Conservation (phyloP, 2,888 invertebrate species). For the Diarsia mendica region DNA sequence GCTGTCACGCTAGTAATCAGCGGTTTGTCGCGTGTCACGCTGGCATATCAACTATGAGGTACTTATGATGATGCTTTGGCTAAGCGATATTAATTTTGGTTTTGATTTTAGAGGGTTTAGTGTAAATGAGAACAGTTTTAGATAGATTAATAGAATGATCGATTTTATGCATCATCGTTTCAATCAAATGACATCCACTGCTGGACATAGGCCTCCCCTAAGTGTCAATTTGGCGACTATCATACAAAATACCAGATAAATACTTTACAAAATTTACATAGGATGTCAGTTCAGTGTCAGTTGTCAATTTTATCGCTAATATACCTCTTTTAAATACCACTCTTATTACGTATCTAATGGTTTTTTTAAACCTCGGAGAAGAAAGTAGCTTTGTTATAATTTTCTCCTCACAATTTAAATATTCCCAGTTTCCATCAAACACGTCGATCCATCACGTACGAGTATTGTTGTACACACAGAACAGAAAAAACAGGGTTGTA, state of each 20-base stretch:
- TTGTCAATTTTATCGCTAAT: too few relatives aligned
- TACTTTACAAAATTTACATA: too few relatives aligned
- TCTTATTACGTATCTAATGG: too few relatives aligned
- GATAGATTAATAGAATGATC: not conserved
- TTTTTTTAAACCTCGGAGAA: too few relatives aligned
- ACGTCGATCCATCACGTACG: not conserved
- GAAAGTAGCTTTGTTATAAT: not conserved
- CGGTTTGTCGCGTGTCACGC: slow-evolving; percentile 60
- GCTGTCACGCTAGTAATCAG: slow-evolving; percentile 59
- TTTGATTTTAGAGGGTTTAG: not conserved
- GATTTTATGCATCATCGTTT: too few relatives aligned
- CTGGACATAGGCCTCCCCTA: too few relatives aligned
- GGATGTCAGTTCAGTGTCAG: too few relatives aligned
- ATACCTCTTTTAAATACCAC: too few relatives aligned
- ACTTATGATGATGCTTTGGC: slow-evolving; percentile 16
- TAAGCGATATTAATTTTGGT: not conserved
- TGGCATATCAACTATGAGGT: slow-evolving; percentile 41
- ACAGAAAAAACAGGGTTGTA: too few relatives aligned
- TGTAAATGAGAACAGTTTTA: not conserved
- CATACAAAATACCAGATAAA: too few relatives aligned
- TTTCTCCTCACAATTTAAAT: not conserved
- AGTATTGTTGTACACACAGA: slow-evolving; percentile 24
- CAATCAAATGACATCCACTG: too few relatives aligned
- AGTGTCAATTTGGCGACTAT: too few relatives aligned
- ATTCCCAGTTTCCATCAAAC: not conserved